A percentile compares a stretch with the other conserved stretches of the same genome.
phyloP scores from a whole-genome alignment of 1,140 invertebrate genomes.

The Drosophila asahinai region DNA sequence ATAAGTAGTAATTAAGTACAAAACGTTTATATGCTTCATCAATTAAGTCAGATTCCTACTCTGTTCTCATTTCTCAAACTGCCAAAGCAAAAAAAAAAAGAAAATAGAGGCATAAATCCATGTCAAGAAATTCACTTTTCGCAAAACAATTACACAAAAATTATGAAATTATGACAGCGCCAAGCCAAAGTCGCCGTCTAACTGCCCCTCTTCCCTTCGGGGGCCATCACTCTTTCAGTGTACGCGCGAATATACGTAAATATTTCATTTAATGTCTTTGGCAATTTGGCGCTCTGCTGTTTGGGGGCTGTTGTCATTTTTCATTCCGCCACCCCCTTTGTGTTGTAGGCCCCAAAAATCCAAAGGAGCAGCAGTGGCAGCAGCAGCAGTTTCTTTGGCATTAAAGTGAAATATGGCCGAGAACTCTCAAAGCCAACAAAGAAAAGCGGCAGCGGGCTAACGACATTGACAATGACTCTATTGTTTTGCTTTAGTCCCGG shows the following conservation, averaged over 20 bases:
- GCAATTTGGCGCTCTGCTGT: conserved; percentile 59
- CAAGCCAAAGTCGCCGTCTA: background rate
- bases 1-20: conserved; percentile 29
- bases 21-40: conserved; percentile 8
- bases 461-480: conserved; percentile 52
- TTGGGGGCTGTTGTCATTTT: conserved; percentile 68
- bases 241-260: conserved; percentile 28
- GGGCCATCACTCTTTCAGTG: conserved; percentile 7
- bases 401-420: conserved; percentile 75
- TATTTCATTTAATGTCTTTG: conserved; percentile 76
- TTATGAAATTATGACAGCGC: conserved; percentile 43
- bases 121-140: conserved; percentile 42
- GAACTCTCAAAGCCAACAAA: conserved; percentile 30
- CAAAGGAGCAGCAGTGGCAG: conserved; percentile 3
- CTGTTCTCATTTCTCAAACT: conserved; percentile 11
- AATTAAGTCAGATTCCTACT: conserved; percentile 9
- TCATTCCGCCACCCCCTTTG: conserved; percentile 46
- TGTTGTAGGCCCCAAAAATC: conserved; percentile 15
- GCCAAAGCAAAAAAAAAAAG: too few relatives aligned
- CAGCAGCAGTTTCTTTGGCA: conserved; percentile 38
- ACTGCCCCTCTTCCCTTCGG: background rate
- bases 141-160: conserved; percentile 49
- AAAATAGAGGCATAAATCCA: conserved; percentile 28
- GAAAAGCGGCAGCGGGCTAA: conserved; percentile 17
- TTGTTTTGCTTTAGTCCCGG: conserved; percentile 34